Evolutionary conservation across 2,797 vertebrate species (phyloP), one percentile per base, ranked within the genome.

Genomic region (Poliocrania exsul): DNA sequence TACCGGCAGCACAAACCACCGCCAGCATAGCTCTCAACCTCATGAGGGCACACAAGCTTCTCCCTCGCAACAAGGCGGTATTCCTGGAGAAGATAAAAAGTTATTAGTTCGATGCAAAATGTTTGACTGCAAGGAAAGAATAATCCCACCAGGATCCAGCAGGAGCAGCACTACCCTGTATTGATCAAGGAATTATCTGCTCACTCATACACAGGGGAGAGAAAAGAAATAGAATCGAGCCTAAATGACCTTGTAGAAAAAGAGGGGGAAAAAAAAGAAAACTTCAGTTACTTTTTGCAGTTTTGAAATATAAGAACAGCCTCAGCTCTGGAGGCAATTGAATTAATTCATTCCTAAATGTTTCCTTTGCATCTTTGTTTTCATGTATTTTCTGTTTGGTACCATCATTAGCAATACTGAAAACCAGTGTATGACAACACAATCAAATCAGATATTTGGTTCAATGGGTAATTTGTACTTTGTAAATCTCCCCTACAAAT

Each of bases 401-500:
- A 16, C 23, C 47, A 78, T 66, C 47, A 26, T 31, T 4, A 81
- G 47, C 54, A 73, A 57, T 20, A n/a, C 40, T 47, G 49, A 58
- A 91, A 86, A 62, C 29, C 1, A 46, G 83, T 31, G 56, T 90
- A 77, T 94, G 94, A 92, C 78, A 47, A 33, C 69, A 90, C 86
- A 95, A 88, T 8, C 73, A 66, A 71, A 95, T 84, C 66, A 90
- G 80, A 31, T 58, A 90, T 95, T 92, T 90, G 86, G 31, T 12
- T 11, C 78, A 65, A 53, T 28, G 42, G 40, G 17, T 91, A 53
- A 88, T 95, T 90, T 73, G 51, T 69, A 37, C 71, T 79, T 74
- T 31, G 33, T 46, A 65, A 84, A 72, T 61, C 83, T 81, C 35
- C 62, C 51, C 44, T 50, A 15, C 51, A 86, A 86, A 92, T 58